Evolutionary conservation across 2,113 vertebrate genomes (phyloP).

Genomic region (Halcyon senegalensis): DNA sequence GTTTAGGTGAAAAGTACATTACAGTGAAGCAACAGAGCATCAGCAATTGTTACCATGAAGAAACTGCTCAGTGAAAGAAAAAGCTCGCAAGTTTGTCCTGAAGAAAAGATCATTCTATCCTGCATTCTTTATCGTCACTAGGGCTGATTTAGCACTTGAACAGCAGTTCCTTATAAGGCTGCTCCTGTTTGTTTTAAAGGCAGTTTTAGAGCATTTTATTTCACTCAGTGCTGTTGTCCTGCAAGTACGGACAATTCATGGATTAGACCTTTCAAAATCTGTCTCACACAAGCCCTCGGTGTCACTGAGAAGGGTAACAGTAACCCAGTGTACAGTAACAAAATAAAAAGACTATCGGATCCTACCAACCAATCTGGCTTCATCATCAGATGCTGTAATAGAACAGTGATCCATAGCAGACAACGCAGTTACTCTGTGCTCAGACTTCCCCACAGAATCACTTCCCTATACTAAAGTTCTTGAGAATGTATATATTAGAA

Average conservation of each 20-base stretch:
- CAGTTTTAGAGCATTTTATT: neutral
- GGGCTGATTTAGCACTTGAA: neutral
- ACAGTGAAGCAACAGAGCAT: neutral
- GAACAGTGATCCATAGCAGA: neutral
- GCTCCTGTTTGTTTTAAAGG: neutral
- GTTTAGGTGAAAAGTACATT: neutral
- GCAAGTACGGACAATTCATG: neutral
- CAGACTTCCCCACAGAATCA: neutral
- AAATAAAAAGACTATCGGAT: neutral
- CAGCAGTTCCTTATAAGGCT: neutral
- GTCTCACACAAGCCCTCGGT: neutral
- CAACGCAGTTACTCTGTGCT: neutral
- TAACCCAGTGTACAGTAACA: neutral
- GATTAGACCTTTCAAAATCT: neutral
- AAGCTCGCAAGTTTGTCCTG: neutral
- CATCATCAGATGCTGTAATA: neutral
- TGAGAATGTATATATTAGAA: rapidly evolving
- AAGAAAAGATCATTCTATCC: neutral
- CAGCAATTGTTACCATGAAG: neutral
- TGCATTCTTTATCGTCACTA: neutral
- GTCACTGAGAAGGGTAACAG: neutral
- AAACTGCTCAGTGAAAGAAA: neutral
- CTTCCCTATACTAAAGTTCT: neutral
- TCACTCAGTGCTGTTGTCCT: neutral
- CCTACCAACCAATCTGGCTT: neutral